Evolutionary conservation across 2,888 invertebrate species (phyloP), one percentile per base, ranked within the genome.

Genomic region (Rotaria sp.): DNA sequence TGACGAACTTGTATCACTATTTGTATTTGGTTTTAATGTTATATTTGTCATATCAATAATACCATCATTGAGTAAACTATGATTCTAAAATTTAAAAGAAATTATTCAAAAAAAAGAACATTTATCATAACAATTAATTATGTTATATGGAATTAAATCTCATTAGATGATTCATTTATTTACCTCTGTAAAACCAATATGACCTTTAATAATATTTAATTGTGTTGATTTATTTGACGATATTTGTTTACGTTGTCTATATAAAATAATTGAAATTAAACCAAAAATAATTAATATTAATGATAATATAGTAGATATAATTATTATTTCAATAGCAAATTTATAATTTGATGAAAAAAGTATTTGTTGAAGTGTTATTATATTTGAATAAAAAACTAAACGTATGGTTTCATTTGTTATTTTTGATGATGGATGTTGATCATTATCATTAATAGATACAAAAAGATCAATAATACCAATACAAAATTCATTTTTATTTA

Each of bases 111-210:
- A 67, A 67, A 59, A 24, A 15, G 30, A 59, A 59, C 57, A 57
- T 45, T 11, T 45, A n/a, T n/a, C n/a, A n/a, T n/a, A n/a, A n/a
- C n/a, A n/a, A n/a, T n/a, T n/a, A n/a, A n/a, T n/a, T n/a, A n/a
- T n/a, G n/a, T n/a, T n/a, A n/a, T n/a, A n/a, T n/a, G n/a, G n/a
- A n/a, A n/a, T n/a, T n/a, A n/a, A n/a, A n/a, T n/a, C n/a, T n/a
- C n/a, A n/a, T n/a, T n/a, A n/a, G n/a, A n/a, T n/a, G n/a, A 52
- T 24, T 52, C 3, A 24, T 52, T 24, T 24, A 52, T 24, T 38
- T 67, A 67, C 67, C 30, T 67, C 67, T 35, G 67, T 67, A 67
- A 67, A 67, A 35, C 67, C 67, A 21, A 67, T 67, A 38, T 67
- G 67, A 35, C 38, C 67, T 67, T 67, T 67, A 21, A 67, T 35